Evolutionary conservation across 2,888 invertebrate genomes (phyloP).

Genomic region (Bugulina stolonifera): DNA sequence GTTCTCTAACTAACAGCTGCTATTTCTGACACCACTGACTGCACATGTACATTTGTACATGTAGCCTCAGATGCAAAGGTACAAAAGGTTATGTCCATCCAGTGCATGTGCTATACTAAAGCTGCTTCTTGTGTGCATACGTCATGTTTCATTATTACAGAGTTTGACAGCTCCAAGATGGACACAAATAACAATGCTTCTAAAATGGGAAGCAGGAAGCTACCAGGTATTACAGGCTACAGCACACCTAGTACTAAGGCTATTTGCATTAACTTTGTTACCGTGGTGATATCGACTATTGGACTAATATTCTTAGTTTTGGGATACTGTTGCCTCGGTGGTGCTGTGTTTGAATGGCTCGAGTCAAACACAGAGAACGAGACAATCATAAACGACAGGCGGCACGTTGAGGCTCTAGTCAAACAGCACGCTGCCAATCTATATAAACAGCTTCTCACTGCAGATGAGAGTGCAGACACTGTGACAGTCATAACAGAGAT

Average conservation of each 20-base stretch:
- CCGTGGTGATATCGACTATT: constrained; percentile 22
- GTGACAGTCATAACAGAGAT: not conserved
- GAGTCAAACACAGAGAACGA: constrained; percentile 3
- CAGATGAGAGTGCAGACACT: constrained; percentile 1
- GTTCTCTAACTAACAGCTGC: no score
- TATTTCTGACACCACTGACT: no score
- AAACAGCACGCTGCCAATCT: constrained; percentile 25
- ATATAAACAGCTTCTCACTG: not conserved
- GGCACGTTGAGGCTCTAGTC: constrained; percentile 6
- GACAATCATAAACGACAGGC: not conserved
- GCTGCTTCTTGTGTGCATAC: no score
- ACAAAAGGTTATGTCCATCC: no score
- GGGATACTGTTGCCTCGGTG: constrained; percentile 23
- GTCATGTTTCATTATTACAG: no score
- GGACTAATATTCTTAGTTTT: constrained; percentile 9
- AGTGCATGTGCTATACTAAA: no score
- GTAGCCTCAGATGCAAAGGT: no score
- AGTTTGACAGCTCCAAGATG: no score
- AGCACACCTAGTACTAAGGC: constrained; percentile 12
- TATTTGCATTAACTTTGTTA: constrained; percentile 10
- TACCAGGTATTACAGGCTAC: not conserved
- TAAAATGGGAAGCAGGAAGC: not conserved
- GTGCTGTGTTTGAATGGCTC: constrained; percentile 24
- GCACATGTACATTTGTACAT: no score
- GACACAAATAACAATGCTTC: not conserved